These are phyloP conservation scores for Arbacia lixula DNA, from an alignment of 53 echinoderm and acorn worm genomes.

Conservation along the genomic window DNA sequence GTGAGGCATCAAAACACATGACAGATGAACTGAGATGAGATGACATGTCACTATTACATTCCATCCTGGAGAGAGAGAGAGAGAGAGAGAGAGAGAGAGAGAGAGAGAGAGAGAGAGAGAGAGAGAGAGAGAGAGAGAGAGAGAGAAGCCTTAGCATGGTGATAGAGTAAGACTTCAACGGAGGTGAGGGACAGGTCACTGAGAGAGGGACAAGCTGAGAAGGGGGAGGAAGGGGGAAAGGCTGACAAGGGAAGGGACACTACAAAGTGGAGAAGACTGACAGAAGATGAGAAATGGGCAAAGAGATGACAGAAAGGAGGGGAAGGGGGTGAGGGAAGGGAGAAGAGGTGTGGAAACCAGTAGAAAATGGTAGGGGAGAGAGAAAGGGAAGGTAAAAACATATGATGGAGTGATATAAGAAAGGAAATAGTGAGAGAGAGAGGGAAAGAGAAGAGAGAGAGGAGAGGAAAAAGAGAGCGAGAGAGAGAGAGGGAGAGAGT, in stretches of 20 bases:
- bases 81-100: background rate
- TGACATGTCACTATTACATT: slow-evolving; percentile 37
- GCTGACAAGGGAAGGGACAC: background rate
- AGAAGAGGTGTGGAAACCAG: background rate
- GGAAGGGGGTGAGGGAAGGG: background rate
- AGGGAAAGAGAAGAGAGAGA: background rate
- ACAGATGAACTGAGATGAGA: too few relatives aligned
- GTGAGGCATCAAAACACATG: background rate
- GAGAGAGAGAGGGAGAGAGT: background rate
- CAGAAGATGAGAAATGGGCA: background rate
- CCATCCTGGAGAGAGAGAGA: slow-evolving; percentile 3
- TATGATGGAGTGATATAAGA: background rate
- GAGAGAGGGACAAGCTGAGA: background rate
- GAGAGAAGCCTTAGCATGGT: slow-evolving; percentile 5
- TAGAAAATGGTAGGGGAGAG: background rate
- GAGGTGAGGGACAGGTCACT: background rate
- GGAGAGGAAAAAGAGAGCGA: background rate
- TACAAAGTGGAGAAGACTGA: background rate
- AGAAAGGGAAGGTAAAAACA: background rate
- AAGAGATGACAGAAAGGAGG: slow-evolving; percentile 9
- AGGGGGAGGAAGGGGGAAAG: background rate
- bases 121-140: slow-evolving; percentile 8
- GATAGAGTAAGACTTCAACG: slow-evolving; percentile 18
- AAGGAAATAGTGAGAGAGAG: background rate
- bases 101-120: background rate